Conservation (phyloP, 2,888 invertebrate species). For the Pterobdella sp. region DNA sequence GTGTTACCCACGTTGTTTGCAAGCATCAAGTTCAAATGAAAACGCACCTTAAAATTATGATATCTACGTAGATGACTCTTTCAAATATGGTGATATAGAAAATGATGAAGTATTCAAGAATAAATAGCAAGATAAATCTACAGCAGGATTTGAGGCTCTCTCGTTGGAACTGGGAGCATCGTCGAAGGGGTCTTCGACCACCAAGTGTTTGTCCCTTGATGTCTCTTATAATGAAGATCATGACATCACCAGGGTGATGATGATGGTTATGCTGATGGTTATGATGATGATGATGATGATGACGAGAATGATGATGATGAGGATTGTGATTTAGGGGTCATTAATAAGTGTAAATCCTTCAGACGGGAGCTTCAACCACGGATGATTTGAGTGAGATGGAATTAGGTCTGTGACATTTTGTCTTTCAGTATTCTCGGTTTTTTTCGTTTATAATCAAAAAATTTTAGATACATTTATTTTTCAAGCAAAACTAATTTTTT, state of each 20-base stretch:
- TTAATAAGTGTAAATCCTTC: neutral
- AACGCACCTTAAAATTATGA: too few species aligned
- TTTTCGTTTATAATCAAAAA: too few species aligned
- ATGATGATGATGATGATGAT: neutral
- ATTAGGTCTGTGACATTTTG: too few species aligned
- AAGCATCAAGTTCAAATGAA: too few species aligned
- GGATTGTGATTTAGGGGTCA: neutral
- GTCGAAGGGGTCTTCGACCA: slow-evolving; percentile 62
- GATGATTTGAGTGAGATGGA: slow-evolving; percentile 12
- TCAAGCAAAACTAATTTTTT: too few species aligned
- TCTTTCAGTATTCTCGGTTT: too few species aligned
- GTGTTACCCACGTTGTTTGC: too few species aligned
- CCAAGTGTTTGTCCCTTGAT: slow-evolving; percentile 60
- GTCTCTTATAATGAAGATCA: slow-evolving; percentile 57
- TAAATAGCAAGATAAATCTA: too few species aligned
- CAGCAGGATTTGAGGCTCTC: slow-evolving; percentile 60
- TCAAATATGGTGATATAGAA: too few species aligned
- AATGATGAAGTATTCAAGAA: too few species aligned
- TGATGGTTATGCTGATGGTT: neutral
- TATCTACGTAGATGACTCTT: too few species aligned
- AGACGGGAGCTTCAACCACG: neutral
- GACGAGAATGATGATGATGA: neutral
- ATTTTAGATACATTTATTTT: too few species aligned
- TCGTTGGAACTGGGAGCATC: slow-evolving; percentile 62
- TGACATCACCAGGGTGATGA: slow-evolving; percentile 63